phyloP scores from a whole-genome alignment of 2,888 invertebrate species.

The Escarpia spicata region DNA sequence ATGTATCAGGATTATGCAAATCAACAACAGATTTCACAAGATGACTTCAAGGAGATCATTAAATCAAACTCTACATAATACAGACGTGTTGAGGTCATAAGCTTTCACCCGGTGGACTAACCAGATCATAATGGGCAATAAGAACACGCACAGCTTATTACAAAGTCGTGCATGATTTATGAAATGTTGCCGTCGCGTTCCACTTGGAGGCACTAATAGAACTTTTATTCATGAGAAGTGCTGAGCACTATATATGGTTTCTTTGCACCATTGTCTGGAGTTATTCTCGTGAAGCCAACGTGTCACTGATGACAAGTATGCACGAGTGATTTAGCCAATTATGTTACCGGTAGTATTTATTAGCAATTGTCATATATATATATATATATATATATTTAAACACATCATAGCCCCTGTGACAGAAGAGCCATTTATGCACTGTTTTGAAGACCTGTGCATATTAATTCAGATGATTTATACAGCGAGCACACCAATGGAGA shows the following conservation, averaged over 20 bases:
- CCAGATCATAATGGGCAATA: neutral
- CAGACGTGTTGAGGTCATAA: neutral
- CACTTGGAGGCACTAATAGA: neutral
- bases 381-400: neutral
- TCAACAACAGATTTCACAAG: neutral
- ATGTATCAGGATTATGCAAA: neutral
- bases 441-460: neutral
- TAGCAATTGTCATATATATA: neutral
- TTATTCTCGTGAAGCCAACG: neutral
- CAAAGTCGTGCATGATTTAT: neutral
- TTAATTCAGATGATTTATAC: neutral
- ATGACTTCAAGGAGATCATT: neutral
- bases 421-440: neutral
- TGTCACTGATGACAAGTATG: neutral
- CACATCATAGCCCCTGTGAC: neutral
- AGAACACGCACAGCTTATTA: neutral
- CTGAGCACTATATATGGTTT: neutral
- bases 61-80: neutral
- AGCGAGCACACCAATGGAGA: neutral
- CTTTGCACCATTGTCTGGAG: neutral
- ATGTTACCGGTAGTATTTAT: neutral
- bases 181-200: neutral
- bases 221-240: neutral
- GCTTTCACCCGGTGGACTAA: neutral
- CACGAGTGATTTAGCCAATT: neutral